A percentile compares a stretch with the other conserved stretches of the same genome.
These are phyloP conservation scores for Danaus plexippus DNA, from an alignment of 1,140 invertebrate species.

Conservation along the genomic window DNA sequence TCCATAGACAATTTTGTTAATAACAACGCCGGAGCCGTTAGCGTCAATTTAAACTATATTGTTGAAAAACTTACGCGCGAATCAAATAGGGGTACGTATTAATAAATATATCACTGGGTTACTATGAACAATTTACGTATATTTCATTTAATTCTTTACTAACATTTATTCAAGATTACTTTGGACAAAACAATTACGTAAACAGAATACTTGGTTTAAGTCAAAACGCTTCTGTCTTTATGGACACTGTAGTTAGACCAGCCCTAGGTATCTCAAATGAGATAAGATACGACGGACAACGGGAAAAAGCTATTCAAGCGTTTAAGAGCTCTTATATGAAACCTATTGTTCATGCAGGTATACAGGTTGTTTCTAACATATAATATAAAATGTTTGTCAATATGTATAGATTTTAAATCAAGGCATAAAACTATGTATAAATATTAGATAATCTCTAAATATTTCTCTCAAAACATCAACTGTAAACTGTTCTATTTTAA, in stretches of 20 bases:
- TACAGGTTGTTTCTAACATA: too few relatives aligned
- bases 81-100: slow-evolving; percentile 24
- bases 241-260: slow-evolving; percentile 38
- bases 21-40: slow-evolving; percentile 40
- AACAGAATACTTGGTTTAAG: slow-evolving; percentile 15
- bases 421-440: not conserved
- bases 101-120: not conserved
- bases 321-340: slow-evolving; percentile 44
- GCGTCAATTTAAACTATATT: slow-evolving; percentile 48
- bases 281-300: slow-evolving; percentile 31
- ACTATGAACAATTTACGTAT: not conserved
- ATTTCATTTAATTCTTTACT: too few relatives aligned
- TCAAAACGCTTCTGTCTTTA: slow-evolving; percentile 30
- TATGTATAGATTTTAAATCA: not conserved
- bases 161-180: slow-evolving; percentile 34
- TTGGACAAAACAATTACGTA: slow-evolving; percentile 32
- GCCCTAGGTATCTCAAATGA: slow-evolving; percentile 35
- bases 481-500: too few relatives aligned
- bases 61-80: slow-evolving; percentile 41
- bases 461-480: too few relatives aligned
- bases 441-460: too few relatives aligned
- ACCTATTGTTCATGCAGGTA: slow-evolving; percentile 40
- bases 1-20: slow-evolving; percentile 43
- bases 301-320: slow-evolving; percentile 30
- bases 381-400: too few relatives aligned